These are phyloP conservation scores for Plodia interpunctella DNA, from an alignment of 1,140 invertebrate species.

Conservation along the genomic window DNA sequence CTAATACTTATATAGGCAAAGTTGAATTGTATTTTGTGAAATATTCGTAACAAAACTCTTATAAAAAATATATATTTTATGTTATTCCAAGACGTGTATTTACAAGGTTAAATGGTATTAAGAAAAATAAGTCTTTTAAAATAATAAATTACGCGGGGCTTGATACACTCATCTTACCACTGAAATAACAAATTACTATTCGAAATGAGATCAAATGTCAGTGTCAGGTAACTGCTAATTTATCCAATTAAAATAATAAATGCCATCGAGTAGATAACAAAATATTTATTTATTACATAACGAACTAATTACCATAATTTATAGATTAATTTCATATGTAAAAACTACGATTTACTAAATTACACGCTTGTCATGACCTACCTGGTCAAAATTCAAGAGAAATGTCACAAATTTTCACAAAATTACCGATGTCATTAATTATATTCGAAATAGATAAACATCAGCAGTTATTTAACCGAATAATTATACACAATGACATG, in stretches of 20 bases:
- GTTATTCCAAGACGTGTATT: neutral
- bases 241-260: conserved; percentile 7
- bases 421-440: neutral
- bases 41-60: too few relatives aligned
- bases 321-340: neutral
- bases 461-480: neutral
- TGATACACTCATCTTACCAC: neutral
- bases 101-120: neutral
- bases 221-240: conserved; percentile 2
- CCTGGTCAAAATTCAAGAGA: neutral
- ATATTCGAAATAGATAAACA: neutral
- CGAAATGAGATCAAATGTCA: neutral
- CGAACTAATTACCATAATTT: neutral
- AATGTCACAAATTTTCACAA: conserved; percentile 1
- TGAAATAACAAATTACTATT: neutral
- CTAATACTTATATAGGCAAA: too few relatives aligned
- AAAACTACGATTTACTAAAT: neutral
- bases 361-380: neutral
- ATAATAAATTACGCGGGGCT: neutral
- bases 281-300: neutral
- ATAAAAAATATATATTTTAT: too few relatives aligned
- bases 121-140: neutral
- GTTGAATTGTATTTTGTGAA: too few relatives aligned
- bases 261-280: neutral
- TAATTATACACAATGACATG: conserved; percentile 10